A percentile compares a stretch with the other conserved stretches of the same genome.
Evolutionary conservation across 2,113 vertebrate genomes (phyloP).

Genomic region (Nannospalax galili): DNA sequence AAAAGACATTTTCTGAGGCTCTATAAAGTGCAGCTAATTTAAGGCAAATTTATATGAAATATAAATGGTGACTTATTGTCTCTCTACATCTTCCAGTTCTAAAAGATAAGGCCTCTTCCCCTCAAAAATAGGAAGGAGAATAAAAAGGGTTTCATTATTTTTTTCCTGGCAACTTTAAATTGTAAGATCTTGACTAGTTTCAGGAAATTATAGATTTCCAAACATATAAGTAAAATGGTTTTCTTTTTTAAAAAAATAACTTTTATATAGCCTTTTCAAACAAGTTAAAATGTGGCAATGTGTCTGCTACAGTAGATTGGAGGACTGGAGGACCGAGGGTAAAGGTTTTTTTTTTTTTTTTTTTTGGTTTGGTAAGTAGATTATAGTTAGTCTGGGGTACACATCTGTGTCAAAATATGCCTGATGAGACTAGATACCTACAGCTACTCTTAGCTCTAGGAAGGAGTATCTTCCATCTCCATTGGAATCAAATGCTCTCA

Average conservation of each 20-base stretch:
- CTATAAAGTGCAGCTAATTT: constrained; percentile 91
- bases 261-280: constrained; percentile 78
- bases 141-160: constrained; percentile 55
- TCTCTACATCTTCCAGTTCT: constrained; percentile 83
- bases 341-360: constrained; percentile 60
- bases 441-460: constrained; percentile 84
- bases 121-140: constrained; percentile 77
- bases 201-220: constrained; percentile 70
- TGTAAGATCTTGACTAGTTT: constrained; percentile 54
- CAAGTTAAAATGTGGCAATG: constrained; percentile 78
- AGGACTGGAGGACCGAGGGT: constrained; percentile 74
- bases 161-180: constrained; percentile 75
- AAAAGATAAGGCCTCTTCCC: constrained; percentile 80
- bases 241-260: constrained; percentile 76
- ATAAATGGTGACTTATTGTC: constrained; percentile 87
- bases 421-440: constrained; percentile 81
- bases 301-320: constrained; percentile 78
- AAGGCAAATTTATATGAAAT: constrained; percentile 90
- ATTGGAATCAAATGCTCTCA: constrained; percentile 84
- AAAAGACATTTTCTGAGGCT: constrained; percentile 84
- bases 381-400: constrained; percentile 68
- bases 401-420: constrained; percentile 65
- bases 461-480: constrained; percentile 86
- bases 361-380: constrained; percentile 67
- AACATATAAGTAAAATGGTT: constrained; percentile 68